phyloP scores from a whole-genome alignment of 2,113 vertebrate genomes.

The Corydoras sp. region DNA sequence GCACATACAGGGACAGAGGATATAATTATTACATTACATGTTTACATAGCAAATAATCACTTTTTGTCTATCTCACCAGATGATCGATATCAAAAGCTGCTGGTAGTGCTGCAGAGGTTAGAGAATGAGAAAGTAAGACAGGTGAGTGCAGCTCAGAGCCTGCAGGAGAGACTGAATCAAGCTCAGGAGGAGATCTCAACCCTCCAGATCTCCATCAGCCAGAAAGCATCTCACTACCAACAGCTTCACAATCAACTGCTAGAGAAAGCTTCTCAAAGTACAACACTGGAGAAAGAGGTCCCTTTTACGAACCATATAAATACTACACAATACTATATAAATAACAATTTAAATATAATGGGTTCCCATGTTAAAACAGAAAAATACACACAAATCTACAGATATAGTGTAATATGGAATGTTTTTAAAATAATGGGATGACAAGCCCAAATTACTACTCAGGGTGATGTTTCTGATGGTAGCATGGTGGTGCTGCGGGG shows the following conservation, averaged over 20 bases:
- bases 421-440: too few relatives aligned
- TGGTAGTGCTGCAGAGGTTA: conserved; percentile 63
- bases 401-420: too few relatives aligned
- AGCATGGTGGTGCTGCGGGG: too few relatives aligned
- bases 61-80: conserved; percentile 38
- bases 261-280: conserved; percentile 76
- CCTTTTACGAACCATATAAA: too few relatives aligned
- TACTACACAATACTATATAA: too few relatives aligned
- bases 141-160: conserved; percentile 61
- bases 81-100: conserved; percentile 70
- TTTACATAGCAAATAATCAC: background rate
- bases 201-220: conserved; percentile 80
- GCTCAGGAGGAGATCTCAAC: conserved; percentile 77
- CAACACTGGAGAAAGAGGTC: conserved; percentile 76
- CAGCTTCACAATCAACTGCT: conserved; percentile 82
- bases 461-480: too few relatives aligned
- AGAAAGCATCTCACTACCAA: conserved; percentile 82
- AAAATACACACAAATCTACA: too few relatives aligned
- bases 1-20: background rate
- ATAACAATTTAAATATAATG: too few relatives aligned
- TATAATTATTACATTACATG: too few relatives aligned
- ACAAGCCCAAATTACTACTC: too few relatives aligned
- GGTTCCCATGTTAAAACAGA: too few relatives aligned
- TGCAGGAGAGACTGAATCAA: conserved; percentile 69
- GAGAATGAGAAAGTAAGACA: conserved; percentile 74